Evolutionary conservation across 2,797 vertebrate species (phyloP).

Genomic region (Rhynchotus rufescens): DNA sequence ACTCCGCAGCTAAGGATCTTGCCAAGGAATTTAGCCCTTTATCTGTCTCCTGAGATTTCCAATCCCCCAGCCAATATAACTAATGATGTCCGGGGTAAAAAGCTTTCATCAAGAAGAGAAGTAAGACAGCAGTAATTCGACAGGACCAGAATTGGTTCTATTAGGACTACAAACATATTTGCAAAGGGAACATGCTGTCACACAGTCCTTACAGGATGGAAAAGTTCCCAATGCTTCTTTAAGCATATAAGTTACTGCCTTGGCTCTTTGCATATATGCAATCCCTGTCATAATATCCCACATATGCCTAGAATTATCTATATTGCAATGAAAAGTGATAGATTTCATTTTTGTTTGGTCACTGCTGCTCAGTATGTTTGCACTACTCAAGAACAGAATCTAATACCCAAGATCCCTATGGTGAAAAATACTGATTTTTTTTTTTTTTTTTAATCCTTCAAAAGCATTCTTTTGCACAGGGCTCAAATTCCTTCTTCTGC

Average conservation of each 20-base stretch:
- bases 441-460: neutral
- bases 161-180: neutral
- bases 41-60: neutral
- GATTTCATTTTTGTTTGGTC: slow-evolving; percentile 24
- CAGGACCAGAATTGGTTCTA: neutral
- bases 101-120: neutral
- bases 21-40: neutral
- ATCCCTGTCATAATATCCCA: neutral
- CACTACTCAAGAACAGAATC: slow-evolving; percentile 17
- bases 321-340: slow-evolving; percentile 18
- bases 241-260: neutral
- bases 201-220: neutral
- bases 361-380: slow-evolving; percentile 1
- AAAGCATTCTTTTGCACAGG: neutral
- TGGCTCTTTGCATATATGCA: neutral
- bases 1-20: neutral
- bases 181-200: neutral
- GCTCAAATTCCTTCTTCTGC: neutral
- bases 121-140: neutral
- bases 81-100: neutral
- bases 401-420: neutral
- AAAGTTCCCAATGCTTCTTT: neutral
- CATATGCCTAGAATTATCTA: no score
- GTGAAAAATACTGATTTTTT: neutral
- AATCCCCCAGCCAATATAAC: neutral